Evolutionary conservation across 2,888 invertebrate species (phyloP).

Genomic region (Beris morrisii): DNA sequence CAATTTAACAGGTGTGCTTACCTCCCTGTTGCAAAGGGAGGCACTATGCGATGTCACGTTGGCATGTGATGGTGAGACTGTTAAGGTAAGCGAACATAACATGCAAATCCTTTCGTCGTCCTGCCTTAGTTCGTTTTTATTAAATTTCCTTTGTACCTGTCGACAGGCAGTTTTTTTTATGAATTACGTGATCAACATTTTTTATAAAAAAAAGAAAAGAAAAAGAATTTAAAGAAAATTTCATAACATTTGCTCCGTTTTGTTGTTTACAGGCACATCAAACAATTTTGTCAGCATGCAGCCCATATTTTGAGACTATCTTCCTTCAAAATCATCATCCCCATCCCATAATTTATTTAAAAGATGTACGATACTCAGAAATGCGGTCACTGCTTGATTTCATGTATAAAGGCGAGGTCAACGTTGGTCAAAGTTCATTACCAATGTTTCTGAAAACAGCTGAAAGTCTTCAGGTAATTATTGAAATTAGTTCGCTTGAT

Average conservation of each 20-base stretch:
- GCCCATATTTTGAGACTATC: constrained; percentile 91
- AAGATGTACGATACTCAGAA: constrained; percentile 87
- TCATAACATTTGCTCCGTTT: neutral
- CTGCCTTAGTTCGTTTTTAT: constrained; percentile 10
- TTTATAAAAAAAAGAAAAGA: constrained; percentile 1
- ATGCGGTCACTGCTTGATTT: constrained; percentile 88
- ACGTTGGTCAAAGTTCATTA: constrained; percentile 88
- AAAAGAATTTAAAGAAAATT: constrained; percentile 2
- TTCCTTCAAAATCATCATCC: constrained; percentile 87
- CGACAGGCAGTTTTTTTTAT: constrained; percentile 17
- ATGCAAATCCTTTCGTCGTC: neutral
- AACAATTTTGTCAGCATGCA: constrained; percentile 90
- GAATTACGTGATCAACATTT: constrained; percentile 26
- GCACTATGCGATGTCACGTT: constrained; percentile 91
- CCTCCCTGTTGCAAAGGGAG: constrained; percentile 83
- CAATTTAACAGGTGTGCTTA: constrained; percentile 87
- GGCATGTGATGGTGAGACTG: constrained; percentile 87
- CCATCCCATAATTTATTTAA: constrained; percentile 89
- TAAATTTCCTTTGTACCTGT: constrained; percentile 15
- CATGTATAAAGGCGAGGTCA: constrained; percentile 91
- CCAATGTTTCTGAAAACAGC: constrained; percentile 90
- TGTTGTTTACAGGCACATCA: constrained; percentile 74
- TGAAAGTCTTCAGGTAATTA: constrained; percentile 78
- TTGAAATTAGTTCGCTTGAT: neutral
- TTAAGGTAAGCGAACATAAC: constrained; percentile 62